Conservation (phyloP, 2,113 vertebrate genomes). For the Cyprinodon variegatus region DNA sequence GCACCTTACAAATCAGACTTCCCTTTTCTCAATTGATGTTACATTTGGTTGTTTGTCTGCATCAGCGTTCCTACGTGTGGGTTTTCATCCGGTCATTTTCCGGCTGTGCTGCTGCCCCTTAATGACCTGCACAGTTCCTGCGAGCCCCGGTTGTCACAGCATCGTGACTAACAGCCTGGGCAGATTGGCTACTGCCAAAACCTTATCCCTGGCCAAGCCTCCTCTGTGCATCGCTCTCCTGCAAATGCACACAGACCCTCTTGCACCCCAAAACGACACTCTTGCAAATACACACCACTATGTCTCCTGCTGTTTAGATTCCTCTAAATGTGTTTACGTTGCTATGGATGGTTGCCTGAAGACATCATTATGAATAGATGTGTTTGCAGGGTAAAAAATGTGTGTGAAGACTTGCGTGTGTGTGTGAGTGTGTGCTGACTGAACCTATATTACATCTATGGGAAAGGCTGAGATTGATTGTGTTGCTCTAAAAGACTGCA, state of each 20-base stretch:
- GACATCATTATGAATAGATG: constrained; percentile 64
- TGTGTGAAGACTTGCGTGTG: constrained; percentile 1
- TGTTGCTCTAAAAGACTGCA: constrained; percentile 21
- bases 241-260: constrained; percentile 4
- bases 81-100: constrained; percentile 47
- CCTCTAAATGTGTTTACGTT: constrained; percentile 66
- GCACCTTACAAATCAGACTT: constrained; percentile 1
- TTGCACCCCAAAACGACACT: neutral
- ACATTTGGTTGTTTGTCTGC: constrained; percentile 35
- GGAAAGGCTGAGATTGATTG: constrained; percentile 38
- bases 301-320: constrained; percentile 51
- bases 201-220: constrained; percentile 35
- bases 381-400: constrained; percentile 41
- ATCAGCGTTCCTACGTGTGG: constrained; percentile 32
- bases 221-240: constrained; percentile 13
- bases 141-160: constrained; percentile 56
- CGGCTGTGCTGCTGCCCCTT: constrained; percentile 60
- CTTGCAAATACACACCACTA: constrained; percentile 13
- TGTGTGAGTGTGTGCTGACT: constrained; percentile 23
- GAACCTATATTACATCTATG: constrained; percentile 26
- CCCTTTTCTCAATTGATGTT: constrained; percentile 34
- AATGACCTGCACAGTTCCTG: constrained; percentile 71
- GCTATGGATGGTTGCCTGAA: constrained; percentile 63
- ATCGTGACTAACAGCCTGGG: constrained; percentile 70
- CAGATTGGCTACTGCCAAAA: constrained; percentile 59